A percentile compares a stretch with the other conserved stretches of the same genome.
These are phyloP conservation scores for Loris lydekkerianus DNA, from an alignment of 2,797 vertebrate genomes.

Conservation along the genomic window DNA sequence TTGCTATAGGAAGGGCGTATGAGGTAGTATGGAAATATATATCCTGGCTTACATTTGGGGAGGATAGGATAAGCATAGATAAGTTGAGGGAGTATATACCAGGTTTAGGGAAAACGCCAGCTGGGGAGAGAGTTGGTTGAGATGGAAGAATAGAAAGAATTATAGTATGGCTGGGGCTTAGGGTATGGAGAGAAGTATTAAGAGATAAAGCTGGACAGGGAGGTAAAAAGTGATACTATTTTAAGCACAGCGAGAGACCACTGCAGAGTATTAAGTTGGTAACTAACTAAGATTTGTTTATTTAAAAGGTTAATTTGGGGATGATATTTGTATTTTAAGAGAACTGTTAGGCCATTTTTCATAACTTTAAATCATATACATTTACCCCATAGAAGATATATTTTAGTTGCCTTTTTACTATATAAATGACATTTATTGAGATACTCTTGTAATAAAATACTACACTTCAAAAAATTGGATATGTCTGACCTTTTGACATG, in stretches of 20 bases:
- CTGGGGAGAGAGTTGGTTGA: not conserved
- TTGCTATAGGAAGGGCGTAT: not conserved
- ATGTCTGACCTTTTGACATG: not conserved
- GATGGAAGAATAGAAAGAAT: not conserved
- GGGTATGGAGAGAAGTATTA: not conserved
- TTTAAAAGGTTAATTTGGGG: constrained; percentile 44
- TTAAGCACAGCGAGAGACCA: not conserved
- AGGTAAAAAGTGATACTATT: not conserved
- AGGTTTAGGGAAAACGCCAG: not conserved
- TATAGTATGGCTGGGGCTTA: not conserved
- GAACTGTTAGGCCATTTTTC: constrained; percentile 10
- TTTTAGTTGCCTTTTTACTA: constrained; percentile 22
- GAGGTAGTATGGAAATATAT: not conserved
- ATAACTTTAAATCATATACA: constrained; percentile 13
- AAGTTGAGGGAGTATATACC: not conserved
- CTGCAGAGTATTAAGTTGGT: not conserved
- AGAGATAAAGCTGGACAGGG: not conserved
- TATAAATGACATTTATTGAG: constrained; percentile 31
- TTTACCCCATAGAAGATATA: not conserved
- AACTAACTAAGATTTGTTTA: constrained; percentile 31
- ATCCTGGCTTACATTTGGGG: not conserved
- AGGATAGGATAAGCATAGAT: not conserved
- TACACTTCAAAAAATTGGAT: not conserved
- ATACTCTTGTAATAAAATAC: not conserved
- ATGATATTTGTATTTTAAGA: constrained; percentile 55